phyloP scores from a whole-genome alignment of 1,140 invertebrate species.

The Papilio aristodemus region DNA sequence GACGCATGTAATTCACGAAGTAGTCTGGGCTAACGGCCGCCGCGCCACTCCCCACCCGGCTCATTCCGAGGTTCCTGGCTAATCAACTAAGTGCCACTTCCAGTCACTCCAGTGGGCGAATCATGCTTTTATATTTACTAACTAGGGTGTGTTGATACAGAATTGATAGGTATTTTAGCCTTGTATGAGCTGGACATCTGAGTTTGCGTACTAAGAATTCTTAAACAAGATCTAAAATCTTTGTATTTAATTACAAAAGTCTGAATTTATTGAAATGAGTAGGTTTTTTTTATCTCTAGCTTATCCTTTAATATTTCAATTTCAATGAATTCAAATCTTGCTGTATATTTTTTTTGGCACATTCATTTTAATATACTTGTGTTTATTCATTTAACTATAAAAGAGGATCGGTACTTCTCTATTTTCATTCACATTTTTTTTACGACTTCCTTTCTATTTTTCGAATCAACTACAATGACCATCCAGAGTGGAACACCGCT shows the following conservation, averaged over 20 bases:
- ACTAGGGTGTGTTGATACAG: neutral
- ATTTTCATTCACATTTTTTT: neutral
- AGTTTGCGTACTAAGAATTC: neutral
- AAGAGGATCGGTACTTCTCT: neutral
- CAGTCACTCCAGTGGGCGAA: constrained; percentile 17
- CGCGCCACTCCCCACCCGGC: constrained; percentile 44
- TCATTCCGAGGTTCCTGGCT: constrained; percentile 40
- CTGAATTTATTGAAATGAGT: no score
- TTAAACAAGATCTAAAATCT: no score
- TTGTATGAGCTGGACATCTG: neutral
- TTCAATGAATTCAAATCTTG: no score
- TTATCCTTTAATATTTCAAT: neutral
- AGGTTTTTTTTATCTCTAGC: neutral
- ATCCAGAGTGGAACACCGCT: neutral
- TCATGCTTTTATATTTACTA: neutral
- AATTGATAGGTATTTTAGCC: constrained; percentile 4
- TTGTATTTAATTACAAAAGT: no score
- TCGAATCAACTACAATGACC: no score
- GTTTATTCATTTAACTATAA: neutral
- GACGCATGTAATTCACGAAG: constrained; percentile 24
- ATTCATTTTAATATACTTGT: no score
- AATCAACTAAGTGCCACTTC: constrained; percentile 52
- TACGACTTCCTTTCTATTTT: neutral
- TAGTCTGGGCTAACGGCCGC: neutral
- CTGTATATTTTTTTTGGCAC: no score